phyloP scores from a whole-genome alignment of 2,113 vertebrate genomes.

The Oncorhynchus tshawytscha region DNA sequence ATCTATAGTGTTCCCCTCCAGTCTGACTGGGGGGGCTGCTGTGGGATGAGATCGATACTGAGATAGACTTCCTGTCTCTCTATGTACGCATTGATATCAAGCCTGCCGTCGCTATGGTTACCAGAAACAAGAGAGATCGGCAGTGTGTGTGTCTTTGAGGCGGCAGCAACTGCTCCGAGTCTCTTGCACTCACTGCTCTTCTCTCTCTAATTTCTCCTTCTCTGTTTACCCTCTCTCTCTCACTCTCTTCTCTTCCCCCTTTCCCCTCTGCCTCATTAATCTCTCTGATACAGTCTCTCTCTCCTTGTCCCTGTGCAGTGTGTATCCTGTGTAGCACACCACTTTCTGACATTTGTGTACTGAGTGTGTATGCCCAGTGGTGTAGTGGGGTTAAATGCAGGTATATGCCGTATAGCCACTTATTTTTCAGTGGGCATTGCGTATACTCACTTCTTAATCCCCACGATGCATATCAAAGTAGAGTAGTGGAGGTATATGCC shows the following conservation, averaged over 20 bases:
- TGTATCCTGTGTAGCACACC: not conserved
- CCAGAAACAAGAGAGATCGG: slow-evolving; percentile 41
- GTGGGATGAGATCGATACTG: slow-evolving; percentile 57
- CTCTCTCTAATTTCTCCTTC: too few relatives aligned
- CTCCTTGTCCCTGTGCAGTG: not conserved
- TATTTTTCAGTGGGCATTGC: too few relatives aligned
- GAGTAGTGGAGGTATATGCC: too few relatives aligned
- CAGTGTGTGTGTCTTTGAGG: slow-evolving; percentile 11
- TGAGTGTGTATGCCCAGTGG: too few relatives aligned
- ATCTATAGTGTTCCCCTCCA: not conserved
- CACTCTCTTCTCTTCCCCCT: too few relatives aligned
- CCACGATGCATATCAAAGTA: too few relatives aligned
- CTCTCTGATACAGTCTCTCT: not conserved
- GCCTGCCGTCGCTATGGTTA: slow-evolving; percentile 63
- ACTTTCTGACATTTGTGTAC: too few relatives aligned
- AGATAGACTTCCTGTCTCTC: slow-evolving; percentile 53
- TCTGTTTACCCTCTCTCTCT: not conserved
- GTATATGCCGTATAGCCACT: too few relatives aligned
- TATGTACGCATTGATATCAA: slow-evolving; percentile 54
- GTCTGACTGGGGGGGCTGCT: slow-evolving; percentile 11
- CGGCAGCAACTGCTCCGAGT: not conserved
- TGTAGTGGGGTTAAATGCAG: too few relatives aligned
- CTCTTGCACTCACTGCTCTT: not conserved
- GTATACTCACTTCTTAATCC: too few relatives aligned
- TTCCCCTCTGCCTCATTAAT: not conserved